A percentile compares a stretch with the other conserved stretches of the same genome.
These are phyloP conservation scores for Xylocopa sonorina DNA, from an alignment of 1,140 invertebrate genomes.

Conservation along the genomic window DNA sequence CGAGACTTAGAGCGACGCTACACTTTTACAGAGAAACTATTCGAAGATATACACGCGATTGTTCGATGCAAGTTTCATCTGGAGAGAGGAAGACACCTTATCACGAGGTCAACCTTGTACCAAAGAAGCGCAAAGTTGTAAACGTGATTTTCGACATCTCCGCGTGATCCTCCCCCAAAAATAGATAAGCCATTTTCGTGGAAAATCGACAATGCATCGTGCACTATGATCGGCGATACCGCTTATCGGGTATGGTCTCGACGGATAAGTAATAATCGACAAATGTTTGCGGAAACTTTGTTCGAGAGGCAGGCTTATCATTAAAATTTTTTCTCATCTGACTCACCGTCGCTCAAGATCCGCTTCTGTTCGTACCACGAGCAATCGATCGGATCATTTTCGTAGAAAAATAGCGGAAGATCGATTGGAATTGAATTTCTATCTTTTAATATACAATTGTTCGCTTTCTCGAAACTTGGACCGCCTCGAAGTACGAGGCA, in stretches of 20 bases:
- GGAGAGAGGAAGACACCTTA: no score
- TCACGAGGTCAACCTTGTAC: neutral
- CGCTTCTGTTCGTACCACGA: neutral
- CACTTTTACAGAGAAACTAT: no score
- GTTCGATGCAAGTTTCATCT: no score
- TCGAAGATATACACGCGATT: no score
- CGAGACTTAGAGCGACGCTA: no score
- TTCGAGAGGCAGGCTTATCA: conserved; percentile 23
- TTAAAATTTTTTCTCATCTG: conserved; percentile 1
- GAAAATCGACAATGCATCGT: conserved; percentile 13
- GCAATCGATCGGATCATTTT: neutral
- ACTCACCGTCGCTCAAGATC: conserved; percentile 1
- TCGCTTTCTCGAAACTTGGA: no score
- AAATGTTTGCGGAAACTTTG: conserved; percentile 58
- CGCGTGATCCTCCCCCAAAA: neutral
- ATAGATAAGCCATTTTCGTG: neutral
- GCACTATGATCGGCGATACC: conserved; percentile 58
- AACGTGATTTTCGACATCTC: neutral
- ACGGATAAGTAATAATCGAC: conserved; percentile 33
- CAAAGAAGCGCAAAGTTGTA: neutral
- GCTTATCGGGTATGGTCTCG: neutral
- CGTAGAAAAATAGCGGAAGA: no score
- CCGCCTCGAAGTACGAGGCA: no score
- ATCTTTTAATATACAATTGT: no score
- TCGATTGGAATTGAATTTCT: no score